Percentiles rank a stretch among this genome's conserved stretches.
Conservation (phyloP, 2,888 invertebrate species). For the Acanthosoma haemorrhoidale region DNA sequence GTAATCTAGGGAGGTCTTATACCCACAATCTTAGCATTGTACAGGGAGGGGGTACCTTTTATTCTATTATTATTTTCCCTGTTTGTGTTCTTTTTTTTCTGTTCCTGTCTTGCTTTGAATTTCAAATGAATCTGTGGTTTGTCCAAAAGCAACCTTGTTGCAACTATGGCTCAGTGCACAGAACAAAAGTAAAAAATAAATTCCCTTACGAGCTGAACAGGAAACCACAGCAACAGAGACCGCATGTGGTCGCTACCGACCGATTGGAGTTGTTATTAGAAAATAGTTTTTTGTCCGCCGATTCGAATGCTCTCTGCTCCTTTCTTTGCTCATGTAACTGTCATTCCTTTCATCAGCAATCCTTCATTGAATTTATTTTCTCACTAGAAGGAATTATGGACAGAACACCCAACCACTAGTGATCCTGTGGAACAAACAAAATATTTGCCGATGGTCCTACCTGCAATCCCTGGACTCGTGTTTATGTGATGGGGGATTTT, state of each 20-base stretch:
- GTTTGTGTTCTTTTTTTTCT: neutral
- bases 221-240: neutral
- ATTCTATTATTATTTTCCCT: neutral
- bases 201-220: neutral
- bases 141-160: neutral
- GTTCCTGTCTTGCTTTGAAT: neutral
- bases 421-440: too few relatives aligned
- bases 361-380: too few relatives aligned
- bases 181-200: neutral
- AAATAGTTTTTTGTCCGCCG: neutral
- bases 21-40: neutral
- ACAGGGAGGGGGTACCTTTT: neutral
- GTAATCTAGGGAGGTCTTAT: neutral
- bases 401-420: too few relatives aligned
- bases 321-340: too few relatives aligned
- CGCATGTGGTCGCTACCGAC: conserved; percentile 14
- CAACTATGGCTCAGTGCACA: neutral
- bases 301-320: too few relatives aligned
- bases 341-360: too few relatives aligned
- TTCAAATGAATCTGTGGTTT: neutral
- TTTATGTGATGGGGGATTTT: conserved; percentile 1
- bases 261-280: neutral
- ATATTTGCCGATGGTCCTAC: neutral
- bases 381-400: too few relatives aligned
- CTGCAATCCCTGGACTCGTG: neutral